phyloP scores from a whole-genome alignment of 2,797 vertebrate species.

The Oryzias dopingdopingensis region DNA sequence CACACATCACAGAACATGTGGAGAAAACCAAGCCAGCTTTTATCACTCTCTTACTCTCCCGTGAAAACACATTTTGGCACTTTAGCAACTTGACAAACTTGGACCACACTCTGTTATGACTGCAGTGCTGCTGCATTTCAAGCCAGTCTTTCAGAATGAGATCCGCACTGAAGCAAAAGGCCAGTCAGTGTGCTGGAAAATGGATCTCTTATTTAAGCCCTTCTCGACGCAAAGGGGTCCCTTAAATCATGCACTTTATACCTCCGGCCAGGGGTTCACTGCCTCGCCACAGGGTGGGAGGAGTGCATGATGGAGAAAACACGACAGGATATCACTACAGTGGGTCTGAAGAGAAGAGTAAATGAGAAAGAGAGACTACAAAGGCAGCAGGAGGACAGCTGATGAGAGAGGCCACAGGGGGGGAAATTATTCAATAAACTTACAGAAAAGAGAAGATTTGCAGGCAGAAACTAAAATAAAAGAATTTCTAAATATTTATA shows the following conservation, averaged over 20 bases:
- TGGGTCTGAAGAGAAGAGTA: slow-evolving; percentile 42
- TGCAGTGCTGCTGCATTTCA: slow-evolving; percentile 34
- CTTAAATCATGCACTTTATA: slow-evolving; percentile 76
- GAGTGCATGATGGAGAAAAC: slow-evolving; percentile 75
- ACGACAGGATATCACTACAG: slow-evolving; percentile 61
- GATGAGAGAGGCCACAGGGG: slow-evolving; percentile 17
- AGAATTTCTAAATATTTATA: too few relatives aligned
- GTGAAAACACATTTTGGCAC: slow-evolving; percentile 45
- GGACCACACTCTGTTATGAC: slow-evolving; percentile 27
- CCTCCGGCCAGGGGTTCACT: slow-evolving; percentile 72
- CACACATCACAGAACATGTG: slow-evolving; percentile 40
- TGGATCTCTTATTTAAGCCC: slow-evolving; percentile 50
- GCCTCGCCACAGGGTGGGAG: slow-evolving; percentile 64
- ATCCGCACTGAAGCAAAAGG: slow-evolving; percentile 30
- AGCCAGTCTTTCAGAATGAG: slow-evolving; percentile 25
- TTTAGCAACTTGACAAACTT: slow-evolving; percentile 47
- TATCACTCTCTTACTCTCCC: slow-evolving; percentile 35
- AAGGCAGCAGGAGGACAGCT: slow-evolving; percentile 16
- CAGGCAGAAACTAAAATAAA: too few relatives aligned
- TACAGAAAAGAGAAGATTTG: too few relatives aligned
- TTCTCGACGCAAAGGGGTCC: slow-evolving; percentile 39
- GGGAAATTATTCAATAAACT: slow-evolving; percentile 4
- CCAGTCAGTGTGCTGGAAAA: slow-evolving; percentile 60
- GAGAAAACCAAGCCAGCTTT: slow-evolving; percentile 35
- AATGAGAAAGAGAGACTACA: slow-evolving; percentile 32